Percentiles rank a stretch among this genome's conserved stretches.
phyloP scores from a whole-genome alignment of 1,140 invertebrate genomes.

The Hylyphantes graminicola region DNA sequence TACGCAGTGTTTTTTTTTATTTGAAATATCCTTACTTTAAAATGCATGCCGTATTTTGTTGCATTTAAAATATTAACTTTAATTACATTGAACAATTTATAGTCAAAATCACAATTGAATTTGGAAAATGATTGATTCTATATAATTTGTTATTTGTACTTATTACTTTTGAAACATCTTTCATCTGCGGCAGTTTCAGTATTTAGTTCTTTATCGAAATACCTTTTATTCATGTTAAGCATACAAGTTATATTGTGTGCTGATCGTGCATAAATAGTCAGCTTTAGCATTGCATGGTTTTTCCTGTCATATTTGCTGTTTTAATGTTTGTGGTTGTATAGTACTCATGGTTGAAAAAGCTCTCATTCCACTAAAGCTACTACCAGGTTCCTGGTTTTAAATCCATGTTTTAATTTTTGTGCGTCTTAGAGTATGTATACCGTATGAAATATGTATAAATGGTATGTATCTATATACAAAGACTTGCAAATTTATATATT shows the following conservation, averaged over 20 bases:
- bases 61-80: no score
- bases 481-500: slow-evolving; percentile 42
- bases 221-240: slow-evolving; percentile 4
- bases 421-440: slow-evolving; percentile 24
- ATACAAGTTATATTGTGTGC: slow-evolving; percentile 52
- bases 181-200: background rate
- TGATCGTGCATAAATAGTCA: slow-evolving; percentile 1
- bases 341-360: slow-evolving; percentile 1
- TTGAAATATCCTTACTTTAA: no score
- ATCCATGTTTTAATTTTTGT: slow-evolving; percentile 18
- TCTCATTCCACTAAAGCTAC: background rate
- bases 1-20: no score
- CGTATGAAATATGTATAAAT: slow-evolving; percentile 6
- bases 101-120: no score
- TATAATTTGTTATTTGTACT: background rate
- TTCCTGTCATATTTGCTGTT: slow-evolving; percentile 39
- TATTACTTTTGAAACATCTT: background rate
- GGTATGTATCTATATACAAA: slow-evolving; percentile 21
- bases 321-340: slow-evolving; percentile 44
- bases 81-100: no score
- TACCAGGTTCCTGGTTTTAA: background rate
- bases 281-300: slow-evolving; percentile 7
- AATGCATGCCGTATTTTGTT: no score
- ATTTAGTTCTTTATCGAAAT: background rate
- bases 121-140: background rate